Evolutionary conservation across 2,797 vertebrate genomes (phyloP).

Genomic region (Paguma larvata): DNA sequence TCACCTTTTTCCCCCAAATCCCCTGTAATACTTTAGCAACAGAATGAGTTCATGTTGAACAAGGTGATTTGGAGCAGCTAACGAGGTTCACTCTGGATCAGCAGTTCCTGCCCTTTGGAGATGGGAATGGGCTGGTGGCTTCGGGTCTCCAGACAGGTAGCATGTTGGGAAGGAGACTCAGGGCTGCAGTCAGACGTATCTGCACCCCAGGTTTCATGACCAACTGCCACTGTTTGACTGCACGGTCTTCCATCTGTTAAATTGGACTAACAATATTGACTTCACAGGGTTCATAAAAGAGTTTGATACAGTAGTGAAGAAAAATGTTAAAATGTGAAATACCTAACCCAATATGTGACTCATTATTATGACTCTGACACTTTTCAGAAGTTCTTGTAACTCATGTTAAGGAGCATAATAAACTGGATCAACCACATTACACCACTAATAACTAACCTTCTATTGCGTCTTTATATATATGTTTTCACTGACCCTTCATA

Average conservation of each 20-base stretch:
- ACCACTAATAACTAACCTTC: neutral
- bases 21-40: neutral
- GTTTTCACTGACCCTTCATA: neutral
- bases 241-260: neutral
- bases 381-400: neutral
- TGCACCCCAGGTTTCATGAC: neutral
- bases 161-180: neutral
- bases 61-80: neutral
- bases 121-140: no score
- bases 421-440: neutral
- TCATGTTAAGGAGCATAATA: neutral
- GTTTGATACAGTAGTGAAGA: neutral
- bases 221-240: neutral
- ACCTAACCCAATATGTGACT: neutral
- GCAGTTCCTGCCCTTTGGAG: neutral
- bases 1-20: neutral
- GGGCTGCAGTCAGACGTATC: rapidly evolving
- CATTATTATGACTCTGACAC: neutral
- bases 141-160: no score
- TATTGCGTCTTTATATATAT: neutral
- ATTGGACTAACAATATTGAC: neutral
- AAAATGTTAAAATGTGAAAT: neutral
- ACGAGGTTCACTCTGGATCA: neutral
- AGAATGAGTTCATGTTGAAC: neutral
- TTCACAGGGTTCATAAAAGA: neutral